Base-by-base conservation (phyloP, 1,140 invertebrate species). In the Whitmania pigra region DNA sequence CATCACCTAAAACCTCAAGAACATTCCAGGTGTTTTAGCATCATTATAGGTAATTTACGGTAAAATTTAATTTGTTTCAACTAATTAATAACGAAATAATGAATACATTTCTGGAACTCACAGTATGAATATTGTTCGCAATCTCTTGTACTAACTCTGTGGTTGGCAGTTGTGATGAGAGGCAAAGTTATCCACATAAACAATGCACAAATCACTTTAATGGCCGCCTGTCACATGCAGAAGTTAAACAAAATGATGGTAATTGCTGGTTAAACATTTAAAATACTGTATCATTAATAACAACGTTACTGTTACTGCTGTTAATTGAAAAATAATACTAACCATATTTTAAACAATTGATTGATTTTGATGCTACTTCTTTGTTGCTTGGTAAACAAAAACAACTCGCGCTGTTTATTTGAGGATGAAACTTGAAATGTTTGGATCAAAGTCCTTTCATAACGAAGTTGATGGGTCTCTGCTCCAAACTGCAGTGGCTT, bases 371-470 rank as follows among this genome's bases (percentile, higher is more conserved):
- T 5, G 43, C 9, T 15, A 68, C 67, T 27, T 40, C 67, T 49
- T 68, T 53, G 22, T 22, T 25, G 67, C 66, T 43, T 40, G 25
- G 40, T 40, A 40, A 40, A 68, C 27, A 53, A 68, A 40, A 25
- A 9, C 67, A 36, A 67, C 49, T 25, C 31, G 22, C 31, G 15
- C 67, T 40, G n/a, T 68, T 49, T 68, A 49, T 49, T 68, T 68
- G 25, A 53, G 53, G 29, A 36, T 53, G 29, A 68, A 29, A 66
- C 13, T 40, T 49, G 53, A 40, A 53, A 22, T 36, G 40, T 22
- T 40, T 68, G 40, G 53, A 22, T 40, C 40, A 49, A 68, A 68
- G 67, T 68, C 53, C 67, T 29, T 20, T 49, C 31, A 68, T 53
- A 40, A 68, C 40, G 40, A 49, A 68, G 67, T 31, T 53, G 67